Evolutionary conservation across 2,113 vertebrate genomes (phyloP), one percentile per base, ranked within the genome.

Genomic region (Malurus cyaneus): DNA sequence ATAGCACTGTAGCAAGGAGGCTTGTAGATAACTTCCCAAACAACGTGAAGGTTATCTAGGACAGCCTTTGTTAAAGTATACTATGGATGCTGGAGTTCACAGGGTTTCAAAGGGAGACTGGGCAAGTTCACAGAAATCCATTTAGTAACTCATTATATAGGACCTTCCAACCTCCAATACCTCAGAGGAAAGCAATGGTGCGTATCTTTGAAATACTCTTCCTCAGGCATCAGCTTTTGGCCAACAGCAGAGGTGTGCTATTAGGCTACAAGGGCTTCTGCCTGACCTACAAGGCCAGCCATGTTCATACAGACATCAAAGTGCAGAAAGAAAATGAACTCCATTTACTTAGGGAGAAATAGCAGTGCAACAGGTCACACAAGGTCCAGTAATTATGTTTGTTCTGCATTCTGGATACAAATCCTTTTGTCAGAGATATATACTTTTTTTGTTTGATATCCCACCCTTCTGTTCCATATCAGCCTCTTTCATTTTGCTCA

Each of bases 131-230:
- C 60, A 88, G 79, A 90, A 92, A 77, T 50, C 50, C 42, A 80
- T 70, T 73, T 70, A 88, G 67, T 95, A 96, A 94, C 88, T 96
- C 88, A 88, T 90, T 92, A 95, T 60, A 83, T 49, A 62, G 25
- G n/a, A 88, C 39, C 34, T 80, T 92, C 62, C 67, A 90, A 89
- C 50, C 50, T 77, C 72, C 46, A 80, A 0, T 61, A 86, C 36
- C 29, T 80, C 79, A 83, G 72, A 86, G 64, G 32, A 96, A 78
- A 74, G 76, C 86, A 93, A 36, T 78, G 57, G 52, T 88, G 62
- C 29, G 0, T 90, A 39, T 50, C 88, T 66, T 66, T 88, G 50
- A 93, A 95, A 90, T n/a, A 65, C 69, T 83, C 50, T 74, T 95
- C 86, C 56, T 73, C 83, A 44, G 56, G 56, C 89, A 89, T 44